Percentiles rank a stretch among this genome's conserved stretches.
Evolutionary conservation across 2,113 vertebrate species (phyloP).

Genomic region (Chauna torquata): DNA sequence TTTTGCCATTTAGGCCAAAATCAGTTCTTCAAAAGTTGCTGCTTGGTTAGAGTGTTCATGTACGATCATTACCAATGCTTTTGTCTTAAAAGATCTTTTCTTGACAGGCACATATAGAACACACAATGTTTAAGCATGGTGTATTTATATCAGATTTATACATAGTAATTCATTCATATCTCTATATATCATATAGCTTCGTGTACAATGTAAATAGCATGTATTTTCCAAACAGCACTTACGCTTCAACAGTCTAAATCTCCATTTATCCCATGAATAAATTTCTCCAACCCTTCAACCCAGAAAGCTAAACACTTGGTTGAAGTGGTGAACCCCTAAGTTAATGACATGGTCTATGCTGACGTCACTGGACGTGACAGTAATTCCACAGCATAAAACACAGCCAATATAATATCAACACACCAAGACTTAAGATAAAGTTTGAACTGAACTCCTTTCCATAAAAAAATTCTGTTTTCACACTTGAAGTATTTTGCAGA

Average conservation of each 20-base stretch:
- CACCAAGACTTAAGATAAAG: not conserved
- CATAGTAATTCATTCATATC: not conserved
- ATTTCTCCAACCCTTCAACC: not conserved
- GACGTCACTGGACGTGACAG: not conserved
- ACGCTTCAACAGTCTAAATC: not conserved
- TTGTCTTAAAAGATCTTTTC: not conserved
- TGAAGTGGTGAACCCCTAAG: not conserved
- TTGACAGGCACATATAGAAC: not conserved
- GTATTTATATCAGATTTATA: not conserved
- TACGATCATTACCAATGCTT: accelerated
- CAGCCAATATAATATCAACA: not conserved
- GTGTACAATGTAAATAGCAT: not conserved
- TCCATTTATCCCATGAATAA: not conserved
- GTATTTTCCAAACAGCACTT: not conserved
- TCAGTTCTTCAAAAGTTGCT: not conserved
- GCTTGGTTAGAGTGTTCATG: not conserved
- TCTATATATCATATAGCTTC: not conserved
- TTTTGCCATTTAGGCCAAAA: not conserved
- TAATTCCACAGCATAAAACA: not conserved
- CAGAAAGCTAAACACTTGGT: not conserved
- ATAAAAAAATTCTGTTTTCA: not conserved
- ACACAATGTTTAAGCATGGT: not conserved
- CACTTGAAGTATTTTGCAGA: not conserved
- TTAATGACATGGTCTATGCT: not conserved
- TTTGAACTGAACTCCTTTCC: not conserved